Conservation (phyloP, 2,113 vertebrate genomes). For the Misgurnus anguillicaudatus region DNA sequence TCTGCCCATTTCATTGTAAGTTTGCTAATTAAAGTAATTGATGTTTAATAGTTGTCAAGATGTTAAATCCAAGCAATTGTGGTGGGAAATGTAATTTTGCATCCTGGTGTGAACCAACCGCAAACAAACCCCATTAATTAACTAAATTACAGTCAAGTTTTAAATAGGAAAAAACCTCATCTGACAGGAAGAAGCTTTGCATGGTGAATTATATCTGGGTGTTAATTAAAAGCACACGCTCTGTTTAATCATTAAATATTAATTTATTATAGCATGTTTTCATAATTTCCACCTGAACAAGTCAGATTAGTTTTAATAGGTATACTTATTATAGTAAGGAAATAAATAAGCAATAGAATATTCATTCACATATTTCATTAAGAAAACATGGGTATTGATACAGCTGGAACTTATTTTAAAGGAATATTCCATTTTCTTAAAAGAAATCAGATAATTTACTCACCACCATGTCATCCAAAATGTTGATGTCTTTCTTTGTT, state of each 20-base stretch:
- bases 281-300: neutral
- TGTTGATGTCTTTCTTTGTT: too few relatives aligned
- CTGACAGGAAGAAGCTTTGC: neutral
- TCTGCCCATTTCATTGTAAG: too few relatives aligned
- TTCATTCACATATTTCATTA: conserved; percentile 26
- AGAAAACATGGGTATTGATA: conserved; percentile 26
- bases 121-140: neutral
- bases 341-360: conserved; percentile 9
- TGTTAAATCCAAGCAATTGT: neutral
- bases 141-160: neutral
- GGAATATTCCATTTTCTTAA: too few relatives aligned
- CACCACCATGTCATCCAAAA: too few relatives aligned
- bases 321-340: conserved; percentile 18
- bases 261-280: neutral
- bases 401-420: too few relatives aligned
- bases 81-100: neutral
- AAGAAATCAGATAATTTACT: too few relatives aligned
- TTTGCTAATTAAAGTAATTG: neutral
- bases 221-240: neutral
- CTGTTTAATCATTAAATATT: neutral
- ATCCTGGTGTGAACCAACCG: neutral
- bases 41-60: neutral
- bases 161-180: neutral
- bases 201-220: neutral
- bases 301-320: neutral